Evolutionary conservation across 2,888 invertebrate genomes (phyloP).

Genomic region (Leptogaster cylindrica): DNA sequence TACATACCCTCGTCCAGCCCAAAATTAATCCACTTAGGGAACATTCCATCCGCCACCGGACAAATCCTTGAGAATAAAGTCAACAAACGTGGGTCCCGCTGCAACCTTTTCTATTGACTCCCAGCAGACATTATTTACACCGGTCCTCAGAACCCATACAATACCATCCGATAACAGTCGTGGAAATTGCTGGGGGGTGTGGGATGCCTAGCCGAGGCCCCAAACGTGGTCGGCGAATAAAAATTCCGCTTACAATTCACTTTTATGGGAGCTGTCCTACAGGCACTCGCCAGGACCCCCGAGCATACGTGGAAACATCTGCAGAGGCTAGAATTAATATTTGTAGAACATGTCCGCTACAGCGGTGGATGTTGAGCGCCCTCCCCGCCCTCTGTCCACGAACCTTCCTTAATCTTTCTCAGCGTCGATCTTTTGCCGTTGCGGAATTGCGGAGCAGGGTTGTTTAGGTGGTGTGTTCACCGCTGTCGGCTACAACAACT

Average conservation of each 20-base stretch:
- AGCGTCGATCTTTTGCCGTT: neutral
- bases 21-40: constrained; percentile 22
- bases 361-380: neutral
- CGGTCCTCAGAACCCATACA: constrained; percentile 7
- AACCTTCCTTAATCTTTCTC: constrained; percentile 27
- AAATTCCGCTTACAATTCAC: constrained; percentile 35
- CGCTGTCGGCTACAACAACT: constrained; percentile 4
- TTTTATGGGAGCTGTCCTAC: constrained; percentile 12
- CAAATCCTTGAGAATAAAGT: constrained; percentile 22
- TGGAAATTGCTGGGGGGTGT: neutral
- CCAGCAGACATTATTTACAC: constrained; percentile 25
- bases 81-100: constrained; percentile 8
- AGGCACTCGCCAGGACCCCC: neutral
- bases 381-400: neutral
- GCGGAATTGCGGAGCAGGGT: neutral
- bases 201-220: neutral
- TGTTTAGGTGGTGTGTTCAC: constrained; percentile 3
- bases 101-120: constrained; percentile 32
- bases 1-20: neutral
- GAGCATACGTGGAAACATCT: constrained; percentile 26
- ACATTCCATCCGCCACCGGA: neutral
- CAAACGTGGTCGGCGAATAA: neutral
- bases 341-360: constrained; percentile 22
- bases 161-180: constrained; percentile 18
- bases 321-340: constrained; percentile 32